Evolutionary conservation across 1,140 invertebrate genomes (phyloP).

Genomic region (Palaemon carinicauda): DNA sequence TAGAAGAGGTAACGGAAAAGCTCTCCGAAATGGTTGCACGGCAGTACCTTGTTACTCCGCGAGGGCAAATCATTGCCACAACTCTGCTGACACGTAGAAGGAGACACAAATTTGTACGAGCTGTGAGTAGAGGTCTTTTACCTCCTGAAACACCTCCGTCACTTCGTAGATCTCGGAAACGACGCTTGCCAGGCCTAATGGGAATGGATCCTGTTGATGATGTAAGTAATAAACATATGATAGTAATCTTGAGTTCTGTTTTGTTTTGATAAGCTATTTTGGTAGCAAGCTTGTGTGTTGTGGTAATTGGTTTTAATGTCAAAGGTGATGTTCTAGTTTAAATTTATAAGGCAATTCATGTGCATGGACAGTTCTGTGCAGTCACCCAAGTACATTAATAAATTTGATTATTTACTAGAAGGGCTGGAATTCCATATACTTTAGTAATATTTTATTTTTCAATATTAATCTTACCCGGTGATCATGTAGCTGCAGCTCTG

Average conservation of each 20-base stretch:
- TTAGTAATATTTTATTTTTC: too few relatives aligned
- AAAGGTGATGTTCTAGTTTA: too few relatives aligned
- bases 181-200: constrained; percentile 64
- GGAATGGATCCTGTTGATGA: constrained; percentile 65
- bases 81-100: constrained; percentile 71
- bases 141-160: constrained; percentile 74
- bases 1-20: constrained; percentile 75
- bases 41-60: constrained; percentile 73
- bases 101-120: constrained; percentile 73
- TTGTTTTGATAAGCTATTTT: not conserved
- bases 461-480: too few relatives aligned
- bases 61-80: constrained; percentile 72
- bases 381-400: too few relatives aligned
- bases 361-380: too few relatives aligned
- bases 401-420: too few relatives aligned
- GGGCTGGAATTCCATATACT: too few relatives aligned
- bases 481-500: too few relatives aligned
- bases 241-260: not conserved
- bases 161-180: constrained; percentile 65
- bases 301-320: not conserved
- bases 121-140: constrained; percentile 74
- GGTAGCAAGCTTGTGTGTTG: not conserved
- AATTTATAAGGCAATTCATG: too few relatives aligned
- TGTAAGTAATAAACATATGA: constrained; percentile 62
- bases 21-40: constrained; percentile 75